phyloP scores from a whole-genome alignment of 1,140 invertebrate species.

The Lucilia sericata region DNA sequence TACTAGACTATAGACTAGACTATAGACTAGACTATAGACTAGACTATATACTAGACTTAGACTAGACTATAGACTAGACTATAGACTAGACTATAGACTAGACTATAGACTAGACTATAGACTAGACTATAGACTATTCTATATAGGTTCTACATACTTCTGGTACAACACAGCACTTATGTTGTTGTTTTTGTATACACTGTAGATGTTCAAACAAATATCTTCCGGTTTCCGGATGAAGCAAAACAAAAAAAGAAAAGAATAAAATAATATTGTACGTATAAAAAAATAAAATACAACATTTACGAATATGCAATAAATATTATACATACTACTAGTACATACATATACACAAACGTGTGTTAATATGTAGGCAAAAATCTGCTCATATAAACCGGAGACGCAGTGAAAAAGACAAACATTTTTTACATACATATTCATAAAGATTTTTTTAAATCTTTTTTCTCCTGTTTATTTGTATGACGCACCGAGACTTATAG shows the following conservation, averaged over 20 bases:
- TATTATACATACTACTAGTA: not conserved
- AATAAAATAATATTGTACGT: not conserved
- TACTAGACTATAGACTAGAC: too few species aligned
- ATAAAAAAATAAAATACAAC: not conserved
- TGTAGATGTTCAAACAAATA: slow-evolving; percentile 24
- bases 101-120: too few species aligned
- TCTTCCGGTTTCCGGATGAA: slow-evolving; percentile 28
- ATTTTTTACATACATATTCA: not conserved
- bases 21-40: too few species aligned
- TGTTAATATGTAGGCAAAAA: not conserved
- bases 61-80: too few species aligned
- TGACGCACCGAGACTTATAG: slow-evolving; percentile 11
- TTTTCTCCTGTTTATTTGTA: not conserved
- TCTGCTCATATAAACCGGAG: not conserved
- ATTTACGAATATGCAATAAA: slow-evolving; percentile 12
- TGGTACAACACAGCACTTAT: not conserved
- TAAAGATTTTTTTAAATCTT: not conserved
- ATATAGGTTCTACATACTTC: not conserved
- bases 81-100: too few species aligned
- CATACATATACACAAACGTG: not conserved
- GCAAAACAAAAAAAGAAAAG: not conserved
- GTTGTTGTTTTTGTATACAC: slow-evolving; percentile 4
- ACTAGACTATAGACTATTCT: too few species aligned
- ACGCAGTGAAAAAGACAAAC: not conserved
- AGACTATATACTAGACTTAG: too few species aligned